These are phyloP conservation scores for Quadroppia sp. DNA, from an alignment of 2,888 invertebrate genomes.

Conservation along the genomic window DNA sequence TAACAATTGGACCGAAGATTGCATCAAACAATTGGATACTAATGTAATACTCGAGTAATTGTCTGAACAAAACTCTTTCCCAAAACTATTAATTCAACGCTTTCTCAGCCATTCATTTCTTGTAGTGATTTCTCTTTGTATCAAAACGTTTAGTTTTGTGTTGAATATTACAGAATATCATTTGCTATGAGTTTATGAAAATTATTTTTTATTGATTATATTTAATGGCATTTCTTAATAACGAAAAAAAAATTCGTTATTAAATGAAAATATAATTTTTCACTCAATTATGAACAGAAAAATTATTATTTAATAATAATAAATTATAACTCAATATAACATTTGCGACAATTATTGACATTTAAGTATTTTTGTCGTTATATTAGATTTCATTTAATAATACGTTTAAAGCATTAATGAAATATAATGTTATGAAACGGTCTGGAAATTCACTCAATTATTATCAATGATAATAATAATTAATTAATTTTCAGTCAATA, in stretches of 20 bases:
- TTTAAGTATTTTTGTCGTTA: no score
- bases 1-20: conserved; percentile 24
- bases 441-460: neutral
- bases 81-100: neutral
- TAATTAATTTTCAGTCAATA: neutral
- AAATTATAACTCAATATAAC: neutral
- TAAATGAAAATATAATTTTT: no score
- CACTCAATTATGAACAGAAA: neutral
- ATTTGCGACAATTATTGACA: no score
- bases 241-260: no score
- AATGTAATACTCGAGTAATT: conserved; percentile 23
- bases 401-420: neutral
- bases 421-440: conserved; percentile 5
- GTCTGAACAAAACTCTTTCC: neutral
- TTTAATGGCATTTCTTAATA: no score
- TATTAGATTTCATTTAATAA: neutral
- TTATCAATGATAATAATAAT: neutral
- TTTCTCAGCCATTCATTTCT: neutral
- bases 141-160: no score
- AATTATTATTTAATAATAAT: no score
- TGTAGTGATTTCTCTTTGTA: neutral
- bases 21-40: conserved; percentile 28
- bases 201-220: no score
- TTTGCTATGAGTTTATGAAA: no score
- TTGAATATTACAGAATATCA: no score